Evolutionary conservation across 2,888 invertebrate species (phyloP).

Genomic region (Sepioteuthis lessoniana): DNA sequence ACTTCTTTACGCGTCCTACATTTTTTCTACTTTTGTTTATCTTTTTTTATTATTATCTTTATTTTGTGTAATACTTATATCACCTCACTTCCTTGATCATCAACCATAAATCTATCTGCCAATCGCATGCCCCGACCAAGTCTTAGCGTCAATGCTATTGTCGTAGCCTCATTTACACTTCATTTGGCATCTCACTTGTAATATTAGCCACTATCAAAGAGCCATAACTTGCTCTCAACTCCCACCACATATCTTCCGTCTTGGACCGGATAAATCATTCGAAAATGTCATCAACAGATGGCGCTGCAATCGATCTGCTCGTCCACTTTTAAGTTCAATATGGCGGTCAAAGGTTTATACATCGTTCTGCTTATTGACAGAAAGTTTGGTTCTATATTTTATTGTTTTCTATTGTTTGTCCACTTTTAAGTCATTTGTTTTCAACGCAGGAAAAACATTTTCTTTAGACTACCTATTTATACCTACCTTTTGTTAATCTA

Average conservation of each 20-base stretch:
- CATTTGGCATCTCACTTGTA: no score
- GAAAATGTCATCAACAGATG: not conserved
- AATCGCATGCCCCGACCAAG: not conserved
- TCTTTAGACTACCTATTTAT: not conserved
- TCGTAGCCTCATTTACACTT: not conserved
- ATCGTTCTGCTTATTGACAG: not conserved
- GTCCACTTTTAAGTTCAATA: not conserved
- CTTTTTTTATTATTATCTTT: no score
- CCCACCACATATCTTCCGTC: not conserved
- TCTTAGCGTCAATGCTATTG: not conserved
- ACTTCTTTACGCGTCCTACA: no score
- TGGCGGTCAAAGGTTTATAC: not conserved
- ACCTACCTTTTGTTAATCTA: no score
- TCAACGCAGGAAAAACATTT: not conserved
- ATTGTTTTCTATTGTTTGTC: not conserved
- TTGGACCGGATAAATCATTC: not conserved
- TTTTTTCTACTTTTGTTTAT: no score
- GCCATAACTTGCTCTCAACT: not conserved
- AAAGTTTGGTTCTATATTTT: not conserved
- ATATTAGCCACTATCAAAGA: not conserved
- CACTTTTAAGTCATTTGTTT: not conserved
- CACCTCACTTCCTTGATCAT: no score
- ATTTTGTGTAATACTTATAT: no score
- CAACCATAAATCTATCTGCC: no score
- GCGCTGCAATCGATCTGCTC: not conserved